Percentiles rank a stretch among this genome's conserved stretches.
Evolutionary conservation across 2,888 invertebrate genomes (phyloP).

Genomic region (Geotrupes spiniger): DNA sequence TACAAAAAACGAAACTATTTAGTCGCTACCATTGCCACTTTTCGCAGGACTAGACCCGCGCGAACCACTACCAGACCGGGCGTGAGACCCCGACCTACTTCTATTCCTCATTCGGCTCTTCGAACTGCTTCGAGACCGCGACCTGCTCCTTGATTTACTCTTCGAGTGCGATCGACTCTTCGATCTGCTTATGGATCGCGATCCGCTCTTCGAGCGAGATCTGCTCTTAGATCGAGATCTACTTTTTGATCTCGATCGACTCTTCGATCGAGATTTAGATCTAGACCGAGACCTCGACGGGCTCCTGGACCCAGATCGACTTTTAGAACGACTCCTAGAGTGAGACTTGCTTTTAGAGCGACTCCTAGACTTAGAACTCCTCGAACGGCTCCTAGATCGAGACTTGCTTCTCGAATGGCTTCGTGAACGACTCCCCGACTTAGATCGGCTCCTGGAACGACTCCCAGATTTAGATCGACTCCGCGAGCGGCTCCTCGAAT

Average conservation of each 20-base stretch:
- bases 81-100: conserved; percentile 32
- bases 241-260: conserved; percentile 42
- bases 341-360: conserved; percentile 50
- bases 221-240: conserved; percentile 45
- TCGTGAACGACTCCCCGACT: conserved; percentile 40
- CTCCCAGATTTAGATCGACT: conserved; percentile 44
- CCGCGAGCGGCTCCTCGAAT: conserved; percentile 27
- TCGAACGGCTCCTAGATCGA: conserved; percentile 41
- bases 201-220: conserved; percentile 35
- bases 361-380: conserved; percentile 48
- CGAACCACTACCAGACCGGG: conserved; percentile 26
- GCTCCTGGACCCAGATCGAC: conserved; percentile 37
- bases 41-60: conserved; percentile 21
- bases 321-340: conserved; percentile 41
- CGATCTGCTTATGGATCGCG: conserved; percentile 18
- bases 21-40: conserved; percentile 26
- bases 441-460: conserved; percentile 42
- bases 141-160: conserved; percentile 39
- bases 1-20: too few relatives aligned
- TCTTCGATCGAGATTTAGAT: conserved; percentile 39
- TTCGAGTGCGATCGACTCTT: conserved; percentile 44
- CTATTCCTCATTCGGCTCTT: conserved; percentile 33
- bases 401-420: conserved; percentile 50
- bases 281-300: conserved; percentile 39
- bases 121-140: conserved; percentile 48